Evolutionary conservation across 2,888 invertebrate genomes (phyloP), one percentile per base, ranked within the genome.

Genomic region (Panorpa germanica): DNA sequence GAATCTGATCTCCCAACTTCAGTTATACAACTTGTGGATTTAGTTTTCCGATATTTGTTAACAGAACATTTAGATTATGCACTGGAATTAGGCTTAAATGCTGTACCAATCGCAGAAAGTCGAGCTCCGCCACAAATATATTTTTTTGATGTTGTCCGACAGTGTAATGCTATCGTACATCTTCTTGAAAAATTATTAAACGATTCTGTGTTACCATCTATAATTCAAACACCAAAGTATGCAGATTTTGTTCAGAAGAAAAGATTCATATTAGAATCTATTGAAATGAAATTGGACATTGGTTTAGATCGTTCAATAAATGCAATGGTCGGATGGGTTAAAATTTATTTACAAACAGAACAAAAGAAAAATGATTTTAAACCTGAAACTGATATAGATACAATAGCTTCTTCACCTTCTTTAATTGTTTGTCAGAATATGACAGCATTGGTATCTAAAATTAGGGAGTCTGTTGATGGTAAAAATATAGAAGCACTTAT

Each of bases 31-130:
- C 65, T 96, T 10, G 65, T 90, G 34, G 91, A 93, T 38, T 72
- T 82, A 25, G 50, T 93, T 29, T 57, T 90, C 15, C 80, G 85
- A 38, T 77, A 80, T 45, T 54, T 98, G 11, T 67, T 90, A 43
- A 68, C 70, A 3, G 93, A 98, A 42, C 95, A 95, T 49, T 81
- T 96, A 1, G 91, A 93, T 50, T 98, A 98, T 52, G 96, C 95
- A 0, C 57, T 98, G 4, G 96, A 96, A 48, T 53, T 95, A 25
- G 95, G 90, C 0, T 55, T 95, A 26, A 86, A 85, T 49, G 75
- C 77, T 13, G 77, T 88, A 37, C 88, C 88, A 0, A 73, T 85
- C 17, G 77, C 78, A 0, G 96, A 98, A 51, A 81, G 78, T 40
- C 85, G 86, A 54, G 70, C 72, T 3, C 82, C 83, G 12, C 83